Evolutionary conservation across 2,888 invertebrate species (phyloP).

Genomic region (Hypomecis atomaria): DNA sequence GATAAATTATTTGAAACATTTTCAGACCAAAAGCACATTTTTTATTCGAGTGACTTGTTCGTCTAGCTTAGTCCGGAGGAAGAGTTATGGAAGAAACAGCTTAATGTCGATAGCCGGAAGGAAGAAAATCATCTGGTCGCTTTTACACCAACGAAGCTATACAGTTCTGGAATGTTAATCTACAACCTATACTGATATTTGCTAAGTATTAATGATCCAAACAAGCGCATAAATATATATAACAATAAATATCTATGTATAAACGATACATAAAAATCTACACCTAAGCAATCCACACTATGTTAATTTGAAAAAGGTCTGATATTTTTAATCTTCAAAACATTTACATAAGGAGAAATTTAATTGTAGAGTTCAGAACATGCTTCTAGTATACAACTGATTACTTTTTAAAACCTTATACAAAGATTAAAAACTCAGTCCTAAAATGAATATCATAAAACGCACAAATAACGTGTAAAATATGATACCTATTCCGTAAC

Average conservation of each 20-base stretch:
- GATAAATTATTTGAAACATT: too few species aligned
- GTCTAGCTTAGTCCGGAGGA: neutral
- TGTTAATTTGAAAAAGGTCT: constrained; percentile 21
- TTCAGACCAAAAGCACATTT: too few species aligned
- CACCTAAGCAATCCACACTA: constrained; percentile 26
- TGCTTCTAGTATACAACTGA: too few species aligned
- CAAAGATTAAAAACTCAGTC: constrained; percentile 2
- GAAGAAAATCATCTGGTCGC: neutral
- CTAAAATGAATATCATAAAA: constrained; percentile 22
- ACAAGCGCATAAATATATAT: constrained; percentile 29
- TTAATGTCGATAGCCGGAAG: neutral
- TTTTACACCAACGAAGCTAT: constrained; percentile 7
- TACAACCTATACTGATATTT: constrained; percentile 66
- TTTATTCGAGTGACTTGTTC: neutral
- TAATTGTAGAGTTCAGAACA: neutral
- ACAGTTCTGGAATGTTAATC: constrained; percentile 70
- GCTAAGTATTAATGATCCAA: constrained; percentile 52
- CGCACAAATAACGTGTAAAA: constrained; percentile 11
- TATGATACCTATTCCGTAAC: constrained; percentile 50
- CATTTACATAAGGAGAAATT: neutral
- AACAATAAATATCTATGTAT: constrained; percentile 41
- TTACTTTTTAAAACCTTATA: neutral
- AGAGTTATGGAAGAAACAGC: neutral
- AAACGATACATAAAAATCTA: constrained; percentile 40
- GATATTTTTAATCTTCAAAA: neutral